Conservation (phyloP, 2,797 vertebrate genomes). For the Tangara arthus region DNA sequence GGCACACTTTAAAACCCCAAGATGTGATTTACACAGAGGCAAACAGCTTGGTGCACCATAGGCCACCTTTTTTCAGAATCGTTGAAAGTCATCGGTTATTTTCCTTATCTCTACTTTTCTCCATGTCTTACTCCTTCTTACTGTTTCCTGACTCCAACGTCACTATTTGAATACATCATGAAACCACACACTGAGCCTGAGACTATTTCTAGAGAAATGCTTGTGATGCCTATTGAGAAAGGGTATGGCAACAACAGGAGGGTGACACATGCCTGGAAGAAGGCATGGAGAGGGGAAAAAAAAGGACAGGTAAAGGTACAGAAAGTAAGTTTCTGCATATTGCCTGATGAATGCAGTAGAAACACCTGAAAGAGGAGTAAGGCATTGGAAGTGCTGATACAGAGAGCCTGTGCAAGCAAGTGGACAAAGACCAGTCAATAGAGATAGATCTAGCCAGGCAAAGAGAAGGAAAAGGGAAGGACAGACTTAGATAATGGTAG, state of each 20-base stretch:
- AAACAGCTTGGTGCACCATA: not conserved
- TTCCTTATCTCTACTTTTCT: not conserved
- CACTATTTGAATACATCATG: not conserved
- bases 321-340: not conserved
- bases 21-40: not conserved
- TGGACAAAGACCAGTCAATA: not conserved
- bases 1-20: not conserved
- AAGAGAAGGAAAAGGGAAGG: not conserved
- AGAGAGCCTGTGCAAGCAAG: not conserved
- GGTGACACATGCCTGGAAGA: not conserved
- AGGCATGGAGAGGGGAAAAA: not conserved
- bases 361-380: not conserved
- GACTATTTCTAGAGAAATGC: not conserved
- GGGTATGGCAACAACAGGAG: not conserved
- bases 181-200: not conserved
- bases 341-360: not conserved
- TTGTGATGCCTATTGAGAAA: not conserved
- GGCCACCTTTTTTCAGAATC: not conserved
- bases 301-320: not conserved
- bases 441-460: not conserved
- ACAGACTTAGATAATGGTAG: not conserved
- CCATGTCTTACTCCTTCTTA: not conserved
- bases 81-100: not conserved
- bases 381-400: not conserved
- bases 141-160: not conserved